phyloP scores from a whole-genome alignment of 2,888 invertebrate species.

The Psylliodes chrysocephalus region DNA sequence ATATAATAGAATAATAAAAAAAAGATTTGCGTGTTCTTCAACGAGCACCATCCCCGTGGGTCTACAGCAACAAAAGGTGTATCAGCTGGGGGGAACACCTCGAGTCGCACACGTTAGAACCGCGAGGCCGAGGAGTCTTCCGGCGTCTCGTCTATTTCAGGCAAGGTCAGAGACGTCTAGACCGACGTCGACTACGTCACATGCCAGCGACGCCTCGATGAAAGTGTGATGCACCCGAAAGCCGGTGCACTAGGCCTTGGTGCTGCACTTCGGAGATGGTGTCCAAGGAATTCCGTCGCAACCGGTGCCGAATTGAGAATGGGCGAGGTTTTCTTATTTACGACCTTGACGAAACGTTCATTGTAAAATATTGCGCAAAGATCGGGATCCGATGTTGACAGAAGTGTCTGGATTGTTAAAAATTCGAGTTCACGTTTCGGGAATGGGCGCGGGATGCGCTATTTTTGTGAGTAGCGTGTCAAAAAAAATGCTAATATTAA shows the following conservation, averaged over 20 bases:
- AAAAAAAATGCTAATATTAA: conserved; percentile 1
- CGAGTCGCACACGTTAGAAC: conserved; percentile 34
- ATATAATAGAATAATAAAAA: too few relatives aligned
- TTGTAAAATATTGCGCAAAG: conserved; percentile 30
- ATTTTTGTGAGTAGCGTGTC: conserved; percentile 5
- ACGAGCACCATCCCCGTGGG: conserved; percentile 1
- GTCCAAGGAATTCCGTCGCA: conserved; percentile 31
- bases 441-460: background rate
- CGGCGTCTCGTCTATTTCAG: conserved; percentile 61
- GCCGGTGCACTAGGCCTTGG: conserved; percentile 38
- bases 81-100: conserved; percentile 47
- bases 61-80: conserved; percentile 3
- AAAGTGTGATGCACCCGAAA: conserved; percentile 43
- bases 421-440: conserved; percentile 2
- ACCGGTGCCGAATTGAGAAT: conserved; percentile 29
- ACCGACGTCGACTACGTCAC: conserved; percentile 47
- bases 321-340: conserved; percentile 27
- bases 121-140: conserved; percentile 58
- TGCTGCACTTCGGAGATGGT: conserved; percentile 27
- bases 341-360: conserved; percentile 26
- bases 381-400: conserved; percentile 23
- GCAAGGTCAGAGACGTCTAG: conserved; percentile 63
- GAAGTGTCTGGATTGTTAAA: conserved; percentile 24
- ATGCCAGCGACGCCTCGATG: conserved; percentile 41
- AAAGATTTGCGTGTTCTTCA: too few relatives aligned